phyloP scores from a whole-genome alignment of 2,113 vertebrate species.

The Clarias batrachus region DNA sequence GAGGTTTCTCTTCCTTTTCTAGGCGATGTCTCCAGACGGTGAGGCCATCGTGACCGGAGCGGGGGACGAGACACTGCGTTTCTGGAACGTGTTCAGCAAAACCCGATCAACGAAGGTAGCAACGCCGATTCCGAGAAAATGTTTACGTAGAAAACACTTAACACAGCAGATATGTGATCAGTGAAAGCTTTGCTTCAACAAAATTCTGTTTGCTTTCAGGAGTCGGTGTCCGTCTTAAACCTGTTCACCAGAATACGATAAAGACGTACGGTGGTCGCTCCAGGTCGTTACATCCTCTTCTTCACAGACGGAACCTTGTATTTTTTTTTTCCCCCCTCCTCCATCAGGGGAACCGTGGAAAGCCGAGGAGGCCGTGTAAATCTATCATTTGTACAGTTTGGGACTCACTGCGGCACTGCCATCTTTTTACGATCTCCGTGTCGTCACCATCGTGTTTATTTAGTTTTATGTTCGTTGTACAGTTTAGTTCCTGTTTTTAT shows the following conservation, averaged over 20 bases:
- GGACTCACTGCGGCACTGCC: neutral
- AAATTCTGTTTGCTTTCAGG: conserved; percentile 50
- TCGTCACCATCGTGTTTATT: neutral
- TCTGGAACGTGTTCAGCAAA: conserved; percentile 99
- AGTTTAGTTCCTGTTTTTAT: conserved; percentile 45
- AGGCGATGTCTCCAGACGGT: conserved; percentile 99
- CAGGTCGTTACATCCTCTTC: neutral
- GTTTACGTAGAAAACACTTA: too few relatives aligned
- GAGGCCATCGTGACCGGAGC: conserved; percentile 98
- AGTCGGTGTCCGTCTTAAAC: conserved; percentile 72
- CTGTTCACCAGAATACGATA: conserved; percentile 71
- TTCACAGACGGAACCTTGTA: neutral
- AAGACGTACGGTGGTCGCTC: neutral
- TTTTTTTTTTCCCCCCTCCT: neutral
- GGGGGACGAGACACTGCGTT: conserved; percentile 93
- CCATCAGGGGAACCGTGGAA: neutral
- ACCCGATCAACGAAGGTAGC: conserved; percentile 94
- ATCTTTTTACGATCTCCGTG: neutral
- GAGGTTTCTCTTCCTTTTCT: neutral
- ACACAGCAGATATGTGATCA: too few relatives aligned
- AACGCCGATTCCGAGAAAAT: neutral
- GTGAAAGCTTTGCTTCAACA: conserved; percentile 1
- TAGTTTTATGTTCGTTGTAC: conserved; percentile 50
- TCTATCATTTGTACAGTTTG: neutral
- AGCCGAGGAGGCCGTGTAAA: neutral